These are phyloP conservation scores for Neopelma chrysocephalum DNA, from an alignment of 2,797 vertebrate genomes.

Conservation along the genomic window DNA sequence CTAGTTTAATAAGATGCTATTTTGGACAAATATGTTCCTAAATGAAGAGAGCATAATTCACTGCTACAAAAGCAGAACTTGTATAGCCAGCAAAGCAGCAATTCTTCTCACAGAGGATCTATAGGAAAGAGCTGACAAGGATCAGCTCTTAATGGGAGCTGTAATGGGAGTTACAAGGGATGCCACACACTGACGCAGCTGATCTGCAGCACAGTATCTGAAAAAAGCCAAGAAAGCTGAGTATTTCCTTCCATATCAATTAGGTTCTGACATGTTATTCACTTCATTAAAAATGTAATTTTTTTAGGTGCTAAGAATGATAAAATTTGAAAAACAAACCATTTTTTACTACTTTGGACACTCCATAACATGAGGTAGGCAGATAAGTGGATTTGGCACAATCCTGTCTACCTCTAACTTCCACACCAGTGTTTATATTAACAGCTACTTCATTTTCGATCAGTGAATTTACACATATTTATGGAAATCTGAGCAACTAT, in stretches of 20 bases:
- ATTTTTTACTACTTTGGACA: background rate
- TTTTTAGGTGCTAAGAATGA: background rate
- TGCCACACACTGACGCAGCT: background rate
- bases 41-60: background rate
- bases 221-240: background rate
- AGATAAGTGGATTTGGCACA: background rate
- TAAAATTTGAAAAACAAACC: background rate
- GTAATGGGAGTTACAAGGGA: background rate
- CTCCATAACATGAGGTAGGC: background rate
- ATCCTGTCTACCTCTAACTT: background rate
- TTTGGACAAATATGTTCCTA: background rate
- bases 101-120: background rate
- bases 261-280: background rate
- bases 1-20: background rate
- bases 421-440: background rate
- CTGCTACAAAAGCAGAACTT: background rate
- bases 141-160: no score
- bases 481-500: background rate
- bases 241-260: background rate
- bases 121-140: background rate
- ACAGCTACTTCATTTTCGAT: background rate
- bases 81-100: background rate
- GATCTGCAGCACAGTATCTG: background rate
- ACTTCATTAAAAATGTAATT: fast-evolving
- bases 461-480: background rate